Percentiles rank a stretch among this genome's conserved stretches.
phyloP scores from a whole-genome alignment of 2,113 vertebrate species.

The Atrichornis clamosus region DNA sequence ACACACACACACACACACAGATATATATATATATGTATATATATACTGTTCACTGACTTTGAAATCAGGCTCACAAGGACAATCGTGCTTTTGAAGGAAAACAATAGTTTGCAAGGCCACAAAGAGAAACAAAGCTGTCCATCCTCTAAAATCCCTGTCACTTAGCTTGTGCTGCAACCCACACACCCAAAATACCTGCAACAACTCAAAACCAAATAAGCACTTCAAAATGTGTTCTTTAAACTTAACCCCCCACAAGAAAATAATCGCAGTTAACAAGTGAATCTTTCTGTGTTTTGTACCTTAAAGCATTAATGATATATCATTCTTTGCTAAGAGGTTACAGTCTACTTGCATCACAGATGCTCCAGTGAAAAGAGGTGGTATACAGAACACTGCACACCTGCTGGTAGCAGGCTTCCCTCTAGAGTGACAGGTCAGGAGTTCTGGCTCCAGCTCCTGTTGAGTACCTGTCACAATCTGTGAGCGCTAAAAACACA shows the following conservation, averaged over 20 bases:
- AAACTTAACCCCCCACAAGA: rapidly evolving
- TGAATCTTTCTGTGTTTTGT: not conserved
- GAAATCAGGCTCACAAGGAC: not conserved
- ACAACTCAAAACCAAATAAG: not conserved
- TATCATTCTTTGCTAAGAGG: not conserved
- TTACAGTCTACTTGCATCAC: not conserved
- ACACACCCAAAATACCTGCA: not conserved
- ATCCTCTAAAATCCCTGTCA: not conserved
- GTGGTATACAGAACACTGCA: not conserved
- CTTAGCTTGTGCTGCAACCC: not conserved
- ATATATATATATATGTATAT: rapidly evolving
- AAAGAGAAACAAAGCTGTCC: not conserved
- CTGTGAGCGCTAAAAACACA: not conserved
- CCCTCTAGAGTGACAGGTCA: not conserved
- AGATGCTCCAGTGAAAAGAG: not conserved
- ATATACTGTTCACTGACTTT: not conserved
- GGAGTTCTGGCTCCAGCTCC: not conserved
- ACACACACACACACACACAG: too few relatives aligned
- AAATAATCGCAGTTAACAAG: not conserved
- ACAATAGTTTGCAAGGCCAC: not conserved
- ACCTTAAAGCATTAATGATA: not conserved
- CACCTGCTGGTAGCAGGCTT: not conserved
- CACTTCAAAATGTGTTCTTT: not conserved
- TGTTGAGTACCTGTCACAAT: not conserved
- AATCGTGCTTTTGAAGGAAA: not conserved